Percentiles rank a stretch among this genome's conserved stretches.
These are phyloP conservation scores for Mesocricetus auratus DNA, from an alignment of 2,113 vertebrate species.

Conservation along the genomic window DNA sequence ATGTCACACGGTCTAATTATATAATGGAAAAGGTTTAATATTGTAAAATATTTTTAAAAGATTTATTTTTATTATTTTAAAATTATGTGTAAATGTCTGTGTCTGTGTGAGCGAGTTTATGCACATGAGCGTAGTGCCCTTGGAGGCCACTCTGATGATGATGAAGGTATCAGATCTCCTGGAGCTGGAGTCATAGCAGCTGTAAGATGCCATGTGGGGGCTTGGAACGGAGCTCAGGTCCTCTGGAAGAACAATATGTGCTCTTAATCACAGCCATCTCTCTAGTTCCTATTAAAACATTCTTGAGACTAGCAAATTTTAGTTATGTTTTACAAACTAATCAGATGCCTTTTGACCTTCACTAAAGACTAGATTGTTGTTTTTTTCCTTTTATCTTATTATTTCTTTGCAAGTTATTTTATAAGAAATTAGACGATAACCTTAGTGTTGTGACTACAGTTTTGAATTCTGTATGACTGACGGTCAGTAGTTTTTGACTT, in stretches of 20 bases:
- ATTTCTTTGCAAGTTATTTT: neutral
- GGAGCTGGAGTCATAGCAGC: neutral
- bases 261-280: neutral
- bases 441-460: neutral
- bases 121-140: neutral
- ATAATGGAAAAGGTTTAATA: neutral
- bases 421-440: neutral
- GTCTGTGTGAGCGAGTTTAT: neutral
- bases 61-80: neutral
- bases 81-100: neutral
- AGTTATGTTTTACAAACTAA: neutral
- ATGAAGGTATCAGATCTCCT: neutral
- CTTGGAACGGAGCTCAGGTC: neutral
- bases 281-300: neutral
- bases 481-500: conserved; percentile 14
- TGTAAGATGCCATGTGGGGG: neutral
- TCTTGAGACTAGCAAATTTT: conserved; percentile 1
- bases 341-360: neutral
- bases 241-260: neutral
- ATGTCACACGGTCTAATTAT: neutral
- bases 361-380: neutral
- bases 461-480: conserved; percentile 34
- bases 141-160: neutral
- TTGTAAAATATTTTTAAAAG: neutral
- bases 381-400: neutral